A percentile compares a stretch with the other conserved stretches of the same genome.
phyloP scores from a whole-genome alignment of 2,113 vertebrate genomes.

The Myiopsitta monachus region DNA sequence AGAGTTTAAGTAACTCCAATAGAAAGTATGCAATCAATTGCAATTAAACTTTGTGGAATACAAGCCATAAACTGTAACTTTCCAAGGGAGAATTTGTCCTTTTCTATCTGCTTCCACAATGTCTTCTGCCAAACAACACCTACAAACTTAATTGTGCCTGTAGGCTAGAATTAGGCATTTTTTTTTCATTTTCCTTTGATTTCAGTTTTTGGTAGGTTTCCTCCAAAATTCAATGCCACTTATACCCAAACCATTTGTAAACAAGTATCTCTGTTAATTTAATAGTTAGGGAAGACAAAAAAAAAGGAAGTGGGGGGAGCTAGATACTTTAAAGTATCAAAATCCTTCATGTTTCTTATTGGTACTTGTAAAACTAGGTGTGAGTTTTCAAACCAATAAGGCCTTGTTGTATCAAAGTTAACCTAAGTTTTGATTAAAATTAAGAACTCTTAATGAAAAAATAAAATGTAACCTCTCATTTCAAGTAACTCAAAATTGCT shows the following conservation, averaged over 20 bases:
- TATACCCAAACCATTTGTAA: background rate
- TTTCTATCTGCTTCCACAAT: background rate
- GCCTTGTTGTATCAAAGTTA: background rate
- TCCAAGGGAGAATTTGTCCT: background rate
- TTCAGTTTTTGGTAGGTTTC: background rate
- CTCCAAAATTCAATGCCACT: background rate
- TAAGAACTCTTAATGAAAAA: background rate
- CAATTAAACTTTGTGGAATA: background rate
- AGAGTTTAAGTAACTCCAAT: background rate
- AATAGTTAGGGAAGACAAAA: background rate
- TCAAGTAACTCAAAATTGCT: background rate
- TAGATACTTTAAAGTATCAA: background rate
- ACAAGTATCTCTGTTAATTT: background rate
- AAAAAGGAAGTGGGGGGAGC: background rate
- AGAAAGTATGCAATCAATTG: background rate
- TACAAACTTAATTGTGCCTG: background rate
- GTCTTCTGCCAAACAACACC: background rate
- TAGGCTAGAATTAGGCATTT: background rate
- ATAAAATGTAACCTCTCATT: background rate
- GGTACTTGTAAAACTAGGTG: background rate
- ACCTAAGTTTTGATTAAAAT: background rate
- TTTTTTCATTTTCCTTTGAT: background rate
- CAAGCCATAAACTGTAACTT: background rate
- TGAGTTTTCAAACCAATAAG: background rate
- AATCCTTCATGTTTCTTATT: background rate